Conservation (phyloP, 2,797 vertebrate species). For the Xenopus petersii region DNA sequence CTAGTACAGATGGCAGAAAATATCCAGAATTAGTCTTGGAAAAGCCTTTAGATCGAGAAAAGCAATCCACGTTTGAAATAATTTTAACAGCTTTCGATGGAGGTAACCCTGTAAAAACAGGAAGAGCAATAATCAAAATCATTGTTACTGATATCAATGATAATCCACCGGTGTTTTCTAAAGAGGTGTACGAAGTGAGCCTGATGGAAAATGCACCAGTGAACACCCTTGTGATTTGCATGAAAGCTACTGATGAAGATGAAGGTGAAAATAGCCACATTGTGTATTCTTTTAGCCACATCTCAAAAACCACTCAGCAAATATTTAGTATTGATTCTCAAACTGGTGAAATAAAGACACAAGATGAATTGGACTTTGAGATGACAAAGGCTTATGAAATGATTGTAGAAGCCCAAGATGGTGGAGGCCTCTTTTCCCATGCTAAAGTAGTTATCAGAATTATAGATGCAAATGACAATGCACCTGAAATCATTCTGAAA, state of each 20-base stretch:
- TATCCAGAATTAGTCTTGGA: constrained; percentile 88
- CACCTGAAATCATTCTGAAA: constrained; percentile 82
- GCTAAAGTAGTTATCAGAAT: constrained; percentile 66
- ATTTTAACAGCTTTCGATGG: constrained; percentile 87
- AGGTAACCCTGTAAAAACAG: constrained; percentile 81
- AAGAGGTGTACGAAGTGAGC: constrained; percentile 71
- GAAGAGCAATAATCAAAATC: constrained; percentile 79
- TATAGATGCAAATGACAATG: constrained; percentile 85
- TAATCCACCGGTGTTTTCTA: constrained; percentile 83
- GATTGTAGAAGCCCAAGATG: constrained; percentile 82
- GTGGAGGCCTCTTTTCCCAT: constrained; percentile 70
- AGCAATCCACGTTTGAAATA: constrained; percentile 78
- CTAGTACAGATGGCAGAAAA: constrained; percentile 79
- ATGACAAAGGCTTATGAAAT: constrained; percentile 78
- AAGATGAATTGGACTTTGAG: constrained; percentile 85
- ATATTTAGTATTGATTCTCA: constrained; percentile 79
- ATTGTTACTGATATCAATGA: constrained; percentile 88
- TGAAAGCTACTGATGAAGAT: constrained; percentile 88
- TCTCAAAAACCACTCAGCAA: constrained; percentile 69
- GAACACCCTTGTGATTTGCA: constrained; percentile 77
- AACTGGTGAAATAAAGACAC: constrained; percentile 81
- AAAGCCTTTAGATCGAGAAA: constrained; percentile 83
- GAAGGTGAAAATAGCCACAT: constrained; percentile 82
- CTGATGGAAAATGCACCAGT: constrained; percentile 78
- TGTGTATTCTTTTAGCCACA: constrained; percentile 85